Evolutionary conservation across 2,888 invertebrate genomes (phyloP).

Genomic region (Apamea crenata): DNA sequence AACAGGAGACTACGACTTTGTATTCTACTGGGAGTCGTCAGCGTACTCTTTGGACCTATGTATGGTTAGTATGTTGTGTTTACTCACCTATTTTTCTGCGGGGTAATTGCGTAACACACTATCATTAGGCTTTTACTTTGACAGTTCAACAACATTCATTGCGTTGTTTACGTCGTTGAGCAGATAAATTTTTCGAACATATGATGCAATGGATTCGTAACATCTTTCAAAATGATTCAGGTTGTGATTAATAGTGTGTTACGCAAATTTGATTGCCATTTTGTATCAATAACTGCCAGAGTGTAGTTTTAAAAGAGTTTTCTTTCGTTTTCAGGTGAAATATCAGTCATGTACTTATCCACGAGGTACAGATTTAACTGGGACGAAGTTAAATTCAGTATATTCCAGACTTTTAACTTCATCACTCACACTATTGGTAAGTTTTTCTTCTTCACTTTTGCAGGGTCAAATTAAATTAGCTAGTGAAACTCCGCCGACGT

Average conservation of each 20-base stretch:
- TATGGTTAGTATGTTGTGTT: slow-evolving; percentile 81
- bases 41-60: slow-evolving; percentile 88
- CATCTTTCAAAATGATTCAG: too few relatives aligned
- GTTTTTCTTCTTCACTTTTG: neutral
- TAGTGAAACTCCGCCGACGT: too few relatives aligned
- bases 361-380: slow-evolving; percentile 86
- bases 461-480: neutral
- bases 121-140: too few relatives aligned
- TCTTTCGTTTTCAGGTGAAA: slow-evolving; percentile 80
- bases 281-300: too few relatives aligned
- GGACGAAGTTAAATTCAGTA: slow-evolving; percentile 85
- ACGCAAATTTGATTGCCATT: too few relatives aligned
- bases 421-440: slow-evolving; percentile 83
- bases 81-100: neutral
- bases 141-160: too few relatives aligned
- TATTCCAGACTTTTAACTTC: slow-evolving; percentile 86
- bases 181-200: too few relatives aligned
- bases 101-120: too few relatives aligned
- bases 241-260: too few relatives aligned
- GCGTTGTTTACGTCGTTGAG: too few relatives aligned
- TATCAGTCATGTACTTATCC: slow-evolving; percentile 82
- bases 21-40: slow-evolving; percentile 82
- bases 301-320: neutral
- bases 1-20: slow-evolving; percentile 82
- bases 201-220: too few relatives aligned